Evolutionary conservation across 2,797 vertebrate genomes (phyloP).

Genomic region (Hippopotamyrus pictus): DNA sequence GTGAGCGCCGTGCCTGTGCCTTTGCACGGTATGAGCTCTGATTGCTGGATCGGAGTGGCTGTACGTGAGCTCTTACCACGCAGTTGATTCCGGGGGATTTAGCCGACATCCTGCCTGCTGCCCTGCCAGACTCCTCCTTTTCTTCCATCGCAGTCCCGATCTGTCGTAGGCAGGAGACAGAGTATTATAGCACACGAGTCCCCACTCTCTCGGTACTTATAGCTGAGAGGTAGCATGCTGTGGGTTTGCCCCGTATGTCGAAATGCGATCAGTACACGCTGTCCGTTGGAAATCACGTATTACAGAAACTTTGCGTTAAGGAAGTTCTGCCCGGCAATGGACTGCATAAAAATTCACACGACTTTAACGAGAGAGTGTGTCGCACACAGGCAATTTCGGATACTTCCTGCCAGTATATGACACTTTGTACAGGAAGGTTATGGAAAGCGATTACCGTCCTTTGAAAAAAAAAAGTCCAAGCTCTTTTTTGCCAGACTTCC

Average conservation of each 20-base stretch:
- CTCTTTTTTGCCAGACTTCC: not conserved
- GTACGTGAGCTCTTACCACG: not conserved
- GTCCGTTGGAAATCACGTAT: conserved; percentile 17
- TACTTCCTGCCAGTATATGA: conserved; percentile 10
- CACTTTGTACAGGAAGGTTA: not conserved
- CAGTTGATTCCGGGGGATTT: not conserved
- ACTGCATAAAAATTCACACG: not conserved
- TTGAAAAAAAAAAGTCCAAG: not conserved
- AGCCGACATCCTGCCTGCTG: not conserved
- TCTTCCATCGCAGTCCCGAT: not conserved
- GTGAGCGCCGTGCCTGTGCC: too few species aligned
- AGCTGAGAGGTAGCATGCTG: not conserved
- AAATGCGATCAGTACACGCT: not conserved
- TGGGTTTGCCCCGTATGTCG: conserved; percentile 18
- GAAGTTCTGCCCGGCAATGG: not conserved
- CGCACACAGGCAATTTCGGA: not conserved
- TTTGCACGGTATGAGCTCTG: not conserved
- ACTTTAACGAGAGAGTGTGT: not conserved
- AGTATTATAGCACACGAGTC: not conserved
- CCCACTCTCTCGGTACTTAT: not conserved
- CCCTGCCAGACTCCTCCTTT: not conserved
- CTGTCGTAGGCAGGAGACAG: not conserved
- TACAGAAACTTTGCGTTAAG: conserved; percentile 7
- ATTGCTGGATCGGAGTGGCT: not conserved
- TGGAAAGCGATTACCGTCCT: conserved; percentile 1